Percentiles rank a stretch among this genome's conserved stretches.
These are phyloP conservation scores for Plebejus melissa DNA, from an alignment of 2,888 invertebrate species.

Conservation along the genomic window DNA sequence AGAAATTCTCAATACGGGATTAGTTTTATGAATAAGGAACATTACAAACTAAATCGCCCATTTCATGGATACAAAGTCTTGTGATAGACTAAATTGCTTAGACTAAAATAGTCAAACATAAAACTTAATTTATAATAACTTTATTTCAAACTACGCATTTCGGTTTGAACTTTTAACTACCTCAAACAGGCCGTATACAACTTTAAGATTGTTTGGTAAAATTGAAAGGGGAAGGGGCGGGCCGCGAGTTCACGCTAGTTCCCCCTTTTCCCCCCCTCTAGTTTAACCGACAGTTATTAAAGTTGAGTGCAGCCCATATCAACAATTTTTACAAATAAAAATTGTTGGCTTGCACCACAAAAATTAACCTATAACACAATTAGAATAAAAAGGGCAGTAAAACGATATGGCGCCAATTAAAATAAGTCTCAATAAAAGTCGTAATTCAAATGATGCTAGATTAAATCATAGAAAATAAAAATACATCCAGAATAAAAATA, in stretches of 20 bases:
- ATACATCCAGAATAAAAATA: background rate
- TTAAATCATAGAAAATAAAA: background rate
- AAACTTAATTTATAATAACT: slow-evolving; percentile 10
- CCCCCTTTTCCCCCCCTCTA: background rate
- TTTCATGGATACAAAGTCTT: slow-evolving; percentile 6
- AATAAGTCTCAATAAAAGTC: slow-evolving; percentile 29
- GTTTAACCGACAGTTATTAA: background rate
- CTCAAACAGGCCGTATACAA: background rate
- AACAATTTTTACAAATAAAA: slow-evolving; percentile 5
- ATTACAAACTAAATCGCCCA: slow-evolving; percentile 4
- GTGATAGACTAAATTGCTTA: slow-evolving; percentile 10
- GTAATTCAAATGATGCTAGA: background rate
- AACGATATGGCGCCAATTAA: slow-evolving; percentile 47
- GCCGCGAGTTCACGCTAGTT: too few species aligned
- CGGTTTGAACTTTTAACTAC: slow-evolving; percentile 1
- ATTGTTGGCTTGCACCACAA: slow-evolving; percentile 43
- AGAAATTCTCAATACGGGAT: background rate
- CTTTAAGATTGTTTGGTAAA: background rate
- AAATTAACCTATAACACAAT: slow-evolving; percentile 44
- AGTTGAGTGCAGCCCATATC: background rate
- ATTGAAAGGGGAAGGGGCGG: too few species aligned
- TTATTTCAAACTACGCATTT: slow-evolving; percentile 10
- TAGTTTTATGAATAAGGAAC: background rate
- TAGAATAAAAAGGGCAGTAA: slow-evolving; percentile 42
- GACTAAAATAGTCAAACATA: slow-evolving; percentile 3